A percentile compares a stretch with the other conserved stretches of the same genome.
Conservation (phyloP, 2,888 invertebrate species). For the Siphlonurus alternatus region DNA sequence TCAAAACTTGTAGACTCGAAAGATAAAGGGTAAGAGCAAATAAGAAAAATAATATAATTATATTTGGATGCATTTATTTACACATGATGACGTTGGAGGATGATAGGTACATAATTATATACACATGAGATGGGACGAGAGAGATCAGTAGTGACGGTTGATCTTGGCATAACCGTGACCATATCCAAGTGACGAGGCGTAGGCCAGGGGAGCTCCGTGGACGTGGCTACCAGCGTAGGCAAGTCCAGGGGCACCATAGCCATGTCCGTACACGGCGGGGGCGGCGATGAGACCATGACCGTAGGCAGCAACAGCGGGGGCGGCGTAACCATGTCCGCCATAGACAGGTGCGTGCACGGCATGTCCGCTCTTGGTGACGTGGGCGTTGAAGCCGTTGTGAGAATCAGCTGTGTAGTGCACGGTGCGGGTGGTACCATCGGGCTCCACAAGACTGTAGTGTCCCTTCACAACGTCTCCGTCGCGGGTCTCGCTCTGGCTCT, state of each 20-base stretch:
- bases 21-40: no score
- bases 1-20: no score
- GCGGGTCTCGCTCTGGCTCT: slow-evolving; percentile 5
- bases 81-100: no score
- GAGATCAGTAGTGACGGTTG: not conserved
- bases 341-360: slow-evolving; percentile 21
- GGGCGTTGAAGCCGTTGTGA: slow-evolving; percentile 40
- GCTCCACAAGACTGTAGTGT: slow-evolving; percentile 3
- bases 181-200: not conserved
- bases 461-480: slow-evolving; percentile 6
- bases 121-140: not conserved
- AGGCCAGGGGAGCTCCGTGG: not conserved
- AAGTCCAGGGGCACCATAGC: no score
- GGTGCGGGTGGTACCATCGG: slow-evolving; percentile 6
- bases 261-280: no score
- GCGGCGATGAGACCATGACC: not conserved
- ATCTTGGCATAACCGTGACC: not conserved
- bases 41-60: no score
- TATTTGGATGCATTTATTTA: no score
- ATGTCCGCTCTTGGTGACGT: slow-evolving; percentile 38
- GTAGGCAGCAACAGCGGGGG: not conserved
- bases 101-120: no score
- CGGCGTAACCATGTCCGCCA: slow-evolving; percentile 27
- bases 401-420: slow-evolving; percentile 5
- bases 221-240: no score